Evolutionary conservation across 2,888 invertebrate species (phyloP), one percentile per base, ranked within the genome.

Genomic region (Campoplex capitator): DNA sequence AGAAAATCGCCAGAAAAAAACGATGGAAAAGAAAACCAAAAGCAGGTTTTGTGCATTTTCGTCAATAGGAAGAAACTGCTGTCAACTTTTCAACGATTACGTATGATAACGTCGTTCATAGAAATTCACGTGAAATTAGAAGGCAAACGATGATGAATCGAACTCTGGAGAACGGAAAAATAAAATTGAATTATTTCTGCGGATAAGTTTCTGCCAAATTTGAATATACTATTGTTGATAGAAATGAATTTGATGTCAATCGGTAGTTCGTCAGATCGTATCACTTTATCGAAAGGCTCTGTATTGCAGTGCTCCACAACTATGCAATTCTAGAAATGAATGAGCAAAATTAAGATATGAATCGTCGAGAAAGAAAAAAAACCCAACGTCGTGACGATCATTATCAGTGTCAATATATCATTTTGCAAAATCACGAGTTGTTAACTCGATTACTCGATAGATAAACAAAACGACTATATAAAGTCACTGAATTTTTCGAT

Each of bases 71-170:
- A 62, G 16, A 7, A 32, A 2, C 32, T 32, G 32, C 62, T 32
- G 32, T 62, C 62, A 62, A 62, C 62, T 62, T 23, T 23, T 62
- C 32, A 62, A 32, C 62, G 62, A 32, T 62, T 13, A 62, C 62
- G 62, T 62, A 32, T 7, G 16, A 1, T n/a, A n/a, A 62, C 62
- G 32, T 62, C 62, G 7, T 62, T 16, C 7, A 32, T 16, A 16
- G 16, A 62, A 62, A 62, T 32, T 32, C 32, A 62, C 16, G 4
- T 6, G 16, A 16, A 7, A 32, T 32, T 62, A 32, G 2, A 28
- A 58, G 28, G 4, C 28, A 62, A 62, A 16, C 32, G 32, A 32
- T 62, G 16, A 62, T 32, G 0, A 62, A 62, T 62, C 62, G 62
- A 32, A 16, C 16, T 7, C 16, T 32, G n/a, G 18, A 7, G n/a